Evolutionary conservation across 2,888 invertebrate genomes (phyloP), one percentile per base, ranked within the genome.

Genomic region (Fissipunctia ypsillon): DNA sequence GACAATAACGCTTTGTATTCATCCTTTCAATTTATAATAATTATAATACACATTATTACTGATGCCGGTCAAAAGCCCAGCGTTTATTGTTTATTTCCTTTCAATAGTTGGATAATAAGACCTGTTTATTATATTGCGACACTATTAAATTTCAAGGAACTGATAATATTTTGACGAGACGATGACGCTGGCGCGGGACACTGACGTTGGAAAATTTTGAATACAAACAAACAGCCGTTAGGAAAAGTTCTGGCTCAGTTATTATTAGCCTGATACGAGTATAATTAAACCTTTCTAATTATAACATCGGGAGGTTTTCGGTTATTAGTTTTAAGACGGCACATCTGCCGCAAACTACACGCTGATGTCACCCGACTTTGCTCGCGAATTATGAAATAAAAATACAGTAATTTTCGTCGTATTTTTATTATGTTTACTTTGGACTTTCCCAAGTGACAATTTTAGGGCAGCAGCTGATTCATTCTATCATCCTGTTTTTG

Each of bases 151-250:
- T 87, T 86, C 86, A 81, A 78, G 84, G 88, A 87, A 87, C 72
- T 73, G 67, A 84, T 84, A 85, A 83, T 88, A 87, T 88, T 88
- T 84, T 84, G 79, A 83, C 60, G 73, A 69, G 35, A 63, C 41
- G 69, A 59, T 76, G 83, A 84, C 81, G 84, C 72, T 66, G 28
- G 72, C 50, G 71, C 14, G 48, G 73, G 71, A 84, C 74, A 84
- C 73, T 56, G 71, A 43, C 77, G 83, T 71, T 74, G 82, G 85
- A 86, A 87, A 85, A 83, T 84, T 88, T 87, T 82, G 75, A 78
- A 81, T 83, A 87, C 78, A 91, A 93, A 94, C 88, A 93, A 92
- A 91, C 90, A 91, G 65, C 76, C 73, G 72, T 38, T 76, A 69
- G 91, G 91, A 91, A 92, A 91, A 80, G 88, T 91, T 87, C 76